Conservation (phyloP, 2,113 vertebrate species). For the Haemorhous mexicanus region DNA sequence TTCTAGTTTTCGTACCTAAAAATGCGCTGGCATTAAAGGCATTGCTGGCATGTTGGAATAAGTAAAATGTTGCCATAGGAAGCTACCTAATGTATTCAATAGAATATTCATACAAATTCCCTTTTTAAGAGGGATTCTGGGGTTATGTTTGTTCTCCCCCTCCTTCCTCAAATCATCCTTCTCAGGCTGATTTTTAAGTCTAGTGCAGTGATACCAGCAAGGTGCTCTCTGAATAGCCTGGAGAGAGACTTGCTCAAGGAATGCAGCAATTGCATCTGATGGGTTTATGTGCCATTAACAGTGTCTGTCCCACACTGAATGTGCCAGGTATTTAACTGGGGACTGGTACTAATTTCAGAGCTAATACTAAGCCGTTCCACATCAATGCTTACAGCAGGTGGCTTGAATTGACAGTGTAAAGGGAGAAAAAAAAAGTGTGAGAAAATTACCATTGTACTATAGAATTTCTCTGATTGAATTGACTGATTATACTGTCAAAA, state of each 20-base stretch:
- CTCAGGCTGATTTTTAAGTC: slow-evolving; percentile 21
- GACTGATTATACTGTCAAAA: slow-evolving; percentile 83
- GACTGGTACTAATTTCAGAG: slow-evolving; percentile 95
- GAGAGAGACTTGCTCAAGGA: slow-evolving; percentile 70
- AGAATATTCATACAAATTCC: background rate
- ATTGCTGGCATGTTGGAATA: background rate
- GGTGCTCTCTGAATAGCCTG: slow-evolving; percentile 65
- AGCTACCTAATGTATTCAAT: background rate
- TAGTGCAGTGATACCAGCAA: slow-evolving; percentile 38
- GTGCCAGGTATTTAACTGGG: slow-evolving; percentile 91
- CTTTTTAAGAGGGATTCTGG: background rate
- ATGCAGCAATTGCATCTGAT: slow-evolving; percentile 76
- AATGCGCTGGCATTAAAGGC: background rate
- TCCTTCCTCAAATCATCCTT: slow-evolving; percentile 18
- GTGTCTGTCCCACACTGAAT: slow-evolving; percentile 72
- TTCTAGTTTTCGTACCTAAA: background rate
- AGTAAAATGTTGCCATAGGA: background rate
- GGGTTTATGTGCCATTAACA: slow-evolving; percentile 83
- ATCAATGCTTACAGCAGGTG: slow-evolving; percentile 84
- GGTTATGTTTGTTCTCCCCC: background rate
- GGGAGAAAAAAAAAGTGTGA: slow-evolving; percentile 70
- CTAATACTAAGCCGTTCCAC: slow-evolving; percentile 94
- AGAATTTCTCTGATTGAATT: slow-evolving; percentile 87
- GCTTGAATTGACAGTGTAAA: slow-evolving; percentile 82
- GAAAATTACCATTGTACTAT: slow-evolving; percentile 86